A percentile compares a stretch with the other conserved stretches of the same genome.
These are phyloP conservation scores for Muraenolepis orangiensis DNA, from an alignment of 2,797 vertebrate genomes.

Conservation along the genomic window DNA sequence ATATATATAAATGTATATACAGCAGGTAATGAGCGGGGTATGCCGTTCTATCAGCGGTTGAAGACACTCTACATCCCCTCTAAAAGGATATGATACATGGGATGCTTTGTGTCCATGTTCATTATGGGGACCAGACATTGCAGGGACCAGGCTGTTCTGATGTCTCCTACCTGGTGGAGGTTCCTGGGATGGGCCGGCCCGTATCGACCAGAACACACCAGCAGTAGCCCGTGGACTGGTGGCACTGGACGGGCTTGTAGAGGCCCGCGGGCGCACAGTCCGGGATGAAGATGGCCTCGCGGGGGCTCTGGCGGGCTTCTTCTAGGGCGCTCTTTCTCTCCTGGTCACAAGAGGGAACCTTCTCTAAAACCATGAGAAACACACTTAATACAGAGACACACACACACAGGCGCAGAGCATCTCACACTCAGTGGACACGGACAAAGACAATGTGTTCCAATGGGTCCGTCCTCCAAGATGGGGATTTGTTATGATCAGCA, in stretches of 20 bases:
- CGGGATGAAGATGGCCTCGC: conserved; percentile 88
- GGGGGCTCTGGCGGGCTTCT: conserved; percentile 85
- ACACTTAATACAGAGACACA: conserved; percentile 54
- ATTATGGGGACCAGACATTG: neutral
- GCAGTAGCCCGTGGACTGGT: conserved; percentile 98
- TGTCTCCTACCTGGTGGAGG: conserved; percentile 85
- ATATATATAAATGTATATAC: too few relatives aligned
- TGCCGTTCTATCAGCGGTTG: too few relatives aligned
- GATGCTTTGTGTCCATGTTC: neutral
- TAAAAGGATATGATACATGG: neutral
- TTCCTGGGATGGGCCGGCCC: conserved; percentile 91
- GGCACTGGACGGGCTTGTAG: conserved; percentile 95
- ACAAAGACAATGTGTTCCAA: neutral
- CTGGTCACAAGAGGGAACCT: conserved; percentile 96
- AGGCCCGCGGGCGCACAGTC: conserved; percentile 88
- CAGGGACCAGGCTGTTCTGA: neutral
- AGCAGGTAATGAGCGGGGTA: too few relatives aligned
- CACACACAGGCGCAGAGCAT: neutral
- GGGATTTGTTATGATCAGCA: too few relatives aligned
- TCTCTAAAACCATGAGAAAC: conserved; percentile 82
- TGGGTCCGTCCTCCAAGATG: too few relatives aligned
- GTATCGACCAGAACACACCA: conserved; percentile 98
- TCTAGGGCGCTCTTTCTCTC: conserved; percentile 92
- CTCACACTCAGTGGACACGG: neutral
- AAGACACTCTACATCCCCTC: neutral